Percentiles rank a stretch among this genome's conserved stretches.
These are phyloP conservation scores for Labeo rohita DNA, from an alignment of 2,113 vertebrate species.

Conservation along the genomic window DNA sequence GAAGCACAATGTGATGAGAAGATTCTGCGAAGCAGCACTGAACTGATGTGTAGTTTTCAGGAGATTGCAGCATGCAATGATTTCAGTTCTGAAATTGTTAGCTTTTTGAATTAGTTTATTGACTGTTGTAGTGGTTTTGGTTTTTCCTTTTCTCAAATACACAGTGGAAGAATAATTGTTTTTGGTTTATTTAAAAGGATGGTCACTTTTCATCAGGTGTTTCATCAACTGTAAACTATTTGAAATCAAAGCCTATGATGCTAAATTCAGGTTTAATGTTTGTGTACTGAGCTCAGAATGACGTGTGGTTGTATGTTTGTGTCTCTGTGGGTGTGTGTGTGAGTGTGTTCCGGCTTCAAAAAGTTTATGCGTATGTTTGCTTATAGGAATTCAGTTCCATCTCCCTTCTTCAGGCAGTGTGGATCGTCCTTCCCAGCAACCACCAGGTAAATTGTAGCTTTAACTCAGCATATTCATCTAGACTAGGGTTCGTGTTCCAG, in stretches of 20 bases:
- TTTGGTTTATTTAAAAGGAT: neutral
- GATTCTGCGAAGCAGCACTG: neutral
- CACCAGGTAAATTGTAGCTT: conserved; percentile 70
- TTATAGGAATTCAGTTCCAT: conserved; percentile 80
- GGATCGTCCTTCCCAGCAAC: conserved; percentile 72
- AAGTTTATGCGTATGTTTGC: conserved; percentile 64
- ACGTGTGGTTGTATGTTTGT: conserved; percentile 39
- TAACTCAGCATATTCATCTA: neutral
- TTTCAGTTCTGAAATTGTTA: neutral
- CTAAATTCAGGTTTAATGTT: neutral
- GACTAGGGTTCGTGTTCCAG: neutral
- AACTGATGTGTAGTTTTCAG: neutral
- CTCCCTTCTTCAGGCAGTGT: conserved; percentile 74
- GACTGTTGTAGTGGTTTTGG: neutral
- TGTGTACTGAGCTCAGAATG: conserved; percentile 5
- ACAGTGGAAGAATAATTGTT: conserved; percentile 16
- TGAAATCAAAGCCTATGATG: neutral
- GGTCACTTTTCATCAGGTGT: conserved; percentile 28
- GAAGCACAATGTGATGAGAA: neutral
- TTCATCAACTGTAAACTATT: neutral
- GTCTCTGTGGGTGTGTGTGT: conserved; percentile 5
- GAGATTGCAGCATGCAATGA: neutral
- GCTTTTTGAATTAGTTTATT: neutral
- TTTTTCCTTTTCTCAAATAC: neutral
- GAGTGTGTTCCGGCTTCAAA: conserved; percentile 49